Evolutionary conservation across 2,113 vertebrate genomes (phyloP).

Genomic region (Notiomystis cincta): DNA sequence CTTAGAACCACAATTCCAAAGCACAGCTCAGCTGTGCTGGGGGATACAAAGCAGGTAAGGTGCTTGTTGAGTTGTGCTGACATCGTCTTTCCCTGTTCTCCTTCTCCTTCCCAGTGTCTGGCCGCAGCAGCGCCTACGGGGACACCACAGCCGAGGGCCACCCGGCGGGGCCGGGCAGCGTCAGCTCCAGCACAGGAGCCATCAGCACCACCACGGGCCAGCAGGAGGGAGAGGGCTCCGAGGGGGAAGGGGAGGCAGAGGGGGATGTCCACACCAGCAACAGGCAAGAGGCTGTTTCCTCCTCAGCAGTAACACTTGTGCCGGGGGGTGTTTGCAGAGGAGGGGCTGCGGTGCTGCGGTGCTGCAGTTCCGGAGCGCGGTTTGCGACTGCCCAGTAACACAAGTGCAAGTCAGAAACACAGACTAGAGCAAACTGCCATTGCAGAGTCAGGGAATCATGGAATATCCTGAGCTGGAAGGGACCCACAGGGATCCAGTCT

Average conservation of each 20-base stretch:
- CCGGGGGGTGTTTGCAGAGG: background rate
- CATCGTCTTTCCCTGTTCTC: rapidly evolving
- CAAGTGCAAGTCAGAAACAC: background rate
- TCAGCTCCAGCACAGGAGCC: slow-evolving; percentile 96
- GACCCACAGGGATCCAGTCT: background rate
- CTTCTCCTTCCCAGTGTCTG: slow-evolving; percentile 80
- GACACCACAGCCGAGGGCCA: slow-evolving; percentile 90
- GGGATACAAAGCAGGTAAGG: background rate
- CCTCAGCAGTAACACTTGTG: rapidly evolving
- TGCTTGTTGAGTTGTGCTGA: background rate
- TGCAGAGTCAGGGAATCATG: background rate
- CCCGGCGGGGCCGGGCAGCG: slow-evolving; percentile 89
- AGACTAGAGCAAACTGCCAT: background rate
- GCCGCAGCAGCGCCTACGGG: slow-evolving; percentile 95
- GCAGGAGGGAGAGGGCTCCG: slow-evolving; percentile 93
- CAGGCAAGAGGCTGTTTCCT: slow-evolving; percentile 73
- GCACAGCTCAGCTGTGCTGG: background rate
- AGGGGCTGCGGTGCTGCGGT: background rate
- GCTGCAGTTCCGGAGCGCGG: background rate
- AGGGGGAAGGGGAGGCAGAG: slow-evolving; percentile 89
- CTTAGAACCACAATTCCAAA: background rate
- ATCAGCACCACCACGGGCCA: slow-evolving; percentile 96
- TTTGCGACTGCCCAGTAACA: background rate
- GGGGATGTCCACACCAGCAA: slow-evolving; percentile 94
- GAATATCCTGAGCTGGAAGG: background rate